Percentiles rank a stretch among this genome's conserved stretches.
These are phyloP conservation scores for Cairina moschata DNA, from an alignment of 2,113 vertebrate species.

Conservation along the genomic window DNA sequence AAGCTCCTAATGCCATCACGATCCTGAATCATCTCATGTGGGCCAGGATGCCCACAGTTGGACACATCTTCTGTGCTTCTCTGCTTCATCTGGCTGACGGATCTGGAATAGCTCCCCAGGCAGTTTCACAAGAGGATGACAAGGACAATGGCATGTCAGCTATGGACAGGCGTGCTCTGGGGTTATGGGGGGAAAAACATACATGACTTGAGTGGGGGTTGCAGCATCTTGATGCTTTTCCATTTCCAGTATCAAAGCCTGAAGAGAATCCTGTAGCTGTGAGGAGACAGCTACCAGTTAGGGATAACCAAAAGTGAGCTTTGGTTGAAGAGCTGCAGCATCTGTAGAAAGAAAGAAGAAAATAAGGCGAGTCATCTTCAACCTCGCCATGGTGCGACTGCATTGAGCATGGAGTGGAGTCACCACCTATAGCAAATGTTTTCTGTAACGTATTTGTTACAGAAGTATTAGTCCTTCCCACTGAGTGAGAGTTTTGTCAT, in stretches of 20 bases:
- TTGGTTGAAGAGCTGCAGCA: not conserved
- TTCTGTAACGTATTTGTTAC: not conserved
- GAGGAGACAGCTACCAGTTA: not conserved
- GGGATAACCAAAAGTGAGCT: not conserved
- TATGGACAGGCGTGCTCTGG: not conserved
- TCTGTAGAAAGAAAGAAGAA: not conserved
- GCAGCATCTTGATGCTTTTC: not conserved
- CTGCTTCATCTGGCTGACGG: not conserved
- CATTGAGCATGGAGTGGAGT: not conserved
- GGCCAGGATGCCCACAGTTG: not conserved
- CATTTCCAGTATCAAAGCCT: not conserved
- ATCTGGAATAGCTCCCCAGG: not conserved
- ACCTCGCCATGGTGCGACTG: not conserved
- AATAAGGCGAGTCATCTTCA: not conserved
- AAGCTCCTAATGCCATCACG: not conserved
- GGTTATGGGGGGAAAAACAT: not conserved
- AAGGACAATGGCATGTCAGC: not conserved
- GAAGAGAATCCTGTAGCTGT: not conserved
- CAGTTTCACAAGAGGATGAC: not conserved
- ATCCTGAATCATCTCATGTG: not conserved
- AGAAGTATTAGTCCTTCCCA: not conserved
- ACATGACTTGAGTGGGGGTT: accelerated
- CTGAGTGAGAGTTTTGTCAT: not conserved
- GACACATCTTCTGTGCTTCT: not conserved
- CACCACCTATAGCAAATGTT: not conserved